Base-by-base conservation (phyloP, 2,113 vertebrate species). In the Macaca fascicularis region DNA sequence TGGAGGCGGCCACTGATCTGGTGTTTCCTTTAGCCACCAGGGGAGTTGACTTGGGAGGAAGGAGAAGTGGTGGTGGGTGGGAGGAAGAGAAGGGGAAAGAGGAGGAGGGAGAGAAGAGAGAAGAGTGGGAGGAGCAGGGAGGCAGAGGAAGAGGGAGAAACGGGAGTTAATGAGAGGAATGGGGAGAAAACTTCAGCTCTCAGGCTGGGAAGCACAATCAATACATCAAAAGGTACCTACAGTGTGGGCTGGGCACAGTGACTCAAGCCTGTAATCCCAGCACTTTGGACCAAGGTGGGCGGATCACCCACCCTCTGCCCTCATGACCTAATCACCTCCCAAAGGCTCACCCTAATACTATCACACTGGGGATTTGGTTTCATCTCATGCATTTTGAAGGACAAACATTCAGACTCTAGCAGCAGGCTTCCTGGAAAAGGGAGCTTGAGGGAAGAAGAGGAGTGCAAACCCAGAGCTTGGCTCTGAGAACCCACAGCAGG, bases 351-450 rank as follows among this genome's bases (percentile, higher is more conserved):
- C 59, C 40, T 87, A 40, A 40, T 40, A 27, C n/a, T 13, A n/a
- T 72, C 50, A 13, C 40, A 27, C 5, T 69, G 48, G n/a, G 32
- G 45, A 22, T 22, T 55, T 3, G 1, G 25, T 69, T 80, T 86
- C 91, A 30, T 48, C 25, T 17, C 57, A 4, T 6, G 45, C 38
- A 27, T 86, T n/a, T 38, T 8, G 11, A 55, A n/a, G 74, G 30
- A 9, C 20, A 45, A 61, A 13, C 32, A n/a, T 20, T 84, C 52
- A 59, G 57, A 67, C 67, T 67, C 10, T 22, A 48, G 32, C 20
- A 32, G 5, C 48, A 38, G 55, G 38, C 89, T 92, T 97, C 79
- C 89, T 91, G 87, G 55, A 87, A 97, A 38, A 94, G 43, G 88
- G n/a, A 38, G 3, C 12, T 45, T 48, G 59, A 80, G 59, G 48